A percentile compares a stretch with the other conserved stretches of the same genome.
Conservation (phyloP, 2,797 vertebrate species). For the Peromyscus melanophrys region DNA sequence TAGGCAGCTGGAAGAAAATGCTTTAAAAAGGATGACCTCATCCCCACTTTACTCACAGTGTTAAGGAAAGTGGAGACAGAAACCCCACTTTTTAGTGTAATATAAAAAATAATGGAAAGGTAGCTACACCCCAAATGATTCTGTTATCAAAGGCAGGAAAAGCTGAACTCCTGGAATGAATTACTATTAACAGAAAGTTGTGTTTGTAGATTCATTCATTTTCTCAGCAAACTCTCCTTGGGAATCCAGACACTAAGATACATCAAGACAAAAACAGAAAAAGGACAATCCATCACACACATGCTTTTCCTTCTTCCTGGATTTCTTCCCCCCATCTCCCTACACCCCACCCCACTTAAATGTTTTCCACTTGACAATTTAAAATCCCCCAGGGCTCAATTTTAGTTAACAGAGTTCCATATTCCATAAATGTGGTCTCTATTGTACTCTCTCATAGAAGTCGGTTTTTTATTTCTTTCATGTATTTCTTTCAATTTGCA, state of each 20-base stretch:
- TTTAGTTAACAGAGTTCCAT: background rate
- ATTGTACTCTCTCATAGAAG: background rate
- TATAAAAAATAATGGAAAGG: background rate
- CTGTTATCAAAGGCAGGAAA: background rate
- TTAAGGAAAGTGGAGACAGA: background rate
- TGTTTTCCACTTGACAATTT: background rate
- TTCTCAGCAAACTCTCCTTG: background rate
- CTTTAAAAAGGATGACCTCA: background rate
- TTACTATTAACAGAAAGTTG: background rate
- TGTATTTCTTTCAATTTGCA: background rate
- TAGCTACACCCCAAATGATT: background rate
- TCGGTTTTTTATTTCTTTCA: constrained; percentile 5
- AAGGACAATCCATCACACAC: background rate
- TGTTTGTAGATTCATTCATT: background rate
- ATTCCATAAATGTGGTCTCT: background rate
- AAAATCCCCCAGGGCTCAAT: background rate
- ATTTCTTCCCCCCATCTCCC: background rate
- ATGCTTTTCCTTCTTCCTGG: background rate
- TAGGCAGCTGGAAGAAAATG: background rate
- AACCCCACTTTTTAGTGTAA: background rate
- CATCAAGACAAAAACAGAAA: background rate
- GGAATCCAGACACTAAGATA: background rate
- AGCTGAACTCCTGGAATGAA: background rate
- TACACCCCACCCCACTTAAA: background rate
- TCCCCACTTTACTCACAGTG: background rate